A percentile compares a stretch with the other conserved stretches of the same genome.
These are phyloP conservation scores for Elmis aenea DNA, from an alignment of 2,888 invertebrate genomes.

Conservation along the genomic window DNA sequence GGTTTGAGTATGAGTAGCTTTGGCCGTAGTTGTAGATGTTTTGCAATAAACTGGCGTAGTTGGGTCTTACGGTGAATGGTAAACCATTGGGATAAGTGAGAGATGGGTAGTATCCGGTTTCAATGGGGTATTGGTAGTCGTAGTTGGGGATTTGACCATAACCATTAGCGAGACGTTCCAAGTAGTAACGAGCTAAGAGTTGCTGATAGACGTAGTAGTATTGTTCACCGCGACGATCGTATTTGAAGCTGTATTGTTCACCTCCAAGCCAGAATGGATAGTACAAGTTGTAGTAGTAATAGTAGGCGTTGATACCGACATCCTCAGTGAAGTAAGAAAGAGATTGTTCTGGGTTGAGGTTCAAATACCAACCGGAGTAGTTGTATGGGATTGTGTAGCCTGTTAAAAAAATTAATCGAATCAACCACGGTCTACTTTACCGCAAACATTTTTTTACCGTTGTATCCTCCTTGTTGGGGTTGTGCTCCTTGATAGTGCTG, in stretches of 20 bases:
- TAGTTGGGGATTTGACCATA: constrained; percentile 61
- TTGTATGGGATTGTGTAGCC: constrained; percentile 58
- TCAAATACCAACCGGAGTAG: constrained; percentile 53
- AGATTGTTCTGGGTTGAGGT: constrained; percentile 52
- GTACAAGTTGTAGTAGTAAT: constrained; percentile 57
- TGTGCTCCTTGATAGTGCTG: constrained; percentile 38
- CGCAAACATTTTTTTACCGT: no score
- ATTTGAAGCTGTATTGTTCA: constrained; percentile 49
- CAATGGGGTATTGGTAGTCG: constrained; percentile 49
- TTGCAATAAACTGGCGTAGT: constrained; percentile 51
- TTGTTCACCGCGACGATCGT: constrained; percentile 60
- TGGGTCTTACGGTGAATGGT: constrained; percentile 59
- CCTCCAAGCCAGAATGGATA: constrained; percentile 63
- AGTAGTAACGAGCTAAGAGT: constrained; percentile 66
- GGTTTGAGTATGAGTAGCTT: constrained; percentile 37
- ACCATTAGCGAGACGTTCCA: no score
- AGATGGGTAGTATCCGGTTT: constrained; percentile 60
- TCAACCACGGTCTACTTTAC: no score
- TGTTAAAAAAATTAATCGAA: no score
- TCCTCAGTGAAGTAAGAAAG: constrained; percentile 71
- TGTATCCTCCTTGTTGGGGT: background rate
- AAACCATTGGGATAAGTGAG: constrained; percentile 61
- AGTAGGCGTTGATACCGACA: constrained; percentile 60
- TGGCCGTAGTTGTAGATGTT: constrained; percentile 41
- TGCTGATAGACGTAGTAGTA: constrained; percentile 65